Conservation (phyloP, 2,797 vertebrate genomes). For the Scolopax bukidnonensis region DNA sequence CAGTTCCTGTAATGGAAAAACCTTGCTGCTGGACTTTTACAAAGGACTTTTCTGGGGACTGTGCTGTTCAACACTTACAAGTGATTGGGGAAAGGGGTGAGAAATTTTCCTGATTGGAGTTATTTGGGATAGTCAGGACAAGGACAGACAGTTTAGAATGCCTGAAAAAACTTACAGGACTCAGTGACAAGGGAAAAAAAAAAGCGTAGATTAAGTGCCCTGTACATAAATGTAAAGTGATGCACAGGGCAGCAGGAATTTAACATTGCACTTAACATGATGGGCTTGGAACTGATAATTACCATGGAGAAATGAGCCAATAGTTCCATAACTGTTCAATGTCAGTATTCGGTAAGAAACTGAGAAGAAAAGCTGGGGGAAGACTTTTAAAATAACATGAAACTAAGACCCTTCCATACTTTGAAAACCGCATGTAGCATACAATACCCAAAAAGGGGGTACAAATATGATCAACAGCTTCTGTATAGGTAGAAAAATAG, state of each 20-base stretch:
- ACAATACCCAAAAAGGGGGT: neutral
- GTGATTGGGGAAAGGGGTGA: neutral
- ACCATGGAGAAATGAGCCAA: neutral
- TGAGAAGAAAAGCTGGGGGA: neutral
- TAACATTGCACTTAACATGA: neutral
- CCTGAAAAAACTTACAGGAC: neutral
- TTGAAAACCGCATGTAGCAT: neutral
- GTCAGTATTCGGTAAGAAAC: neutral
- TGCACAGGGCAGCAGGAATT: neutral
- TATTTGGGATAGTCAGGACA: neutral
- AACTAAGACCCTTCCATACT: neutral
- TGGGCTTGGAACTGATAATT: neutral
- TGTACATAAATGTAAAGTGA: neutral
- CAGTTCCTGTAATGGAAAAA: neutral
- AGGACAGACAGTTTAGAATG: accelerated
- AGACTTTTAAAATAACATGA: neutral
- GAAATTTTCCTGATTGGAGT: neutral
- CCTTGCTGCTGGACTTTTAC: neutral
- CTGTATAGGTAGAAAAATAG: neutral
- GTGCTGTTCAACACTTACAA: neutral
- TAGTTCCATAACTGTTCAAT: neutral
- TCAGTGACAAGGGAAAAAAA: neutral
- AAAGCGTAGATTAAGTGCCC: neutral
- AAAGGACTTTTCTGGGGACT: neutral
- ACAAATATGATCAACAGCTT: neutral